Conservation (phyloP, 2,888 invertebrate species). For the Rhingia campestris region DNA sequence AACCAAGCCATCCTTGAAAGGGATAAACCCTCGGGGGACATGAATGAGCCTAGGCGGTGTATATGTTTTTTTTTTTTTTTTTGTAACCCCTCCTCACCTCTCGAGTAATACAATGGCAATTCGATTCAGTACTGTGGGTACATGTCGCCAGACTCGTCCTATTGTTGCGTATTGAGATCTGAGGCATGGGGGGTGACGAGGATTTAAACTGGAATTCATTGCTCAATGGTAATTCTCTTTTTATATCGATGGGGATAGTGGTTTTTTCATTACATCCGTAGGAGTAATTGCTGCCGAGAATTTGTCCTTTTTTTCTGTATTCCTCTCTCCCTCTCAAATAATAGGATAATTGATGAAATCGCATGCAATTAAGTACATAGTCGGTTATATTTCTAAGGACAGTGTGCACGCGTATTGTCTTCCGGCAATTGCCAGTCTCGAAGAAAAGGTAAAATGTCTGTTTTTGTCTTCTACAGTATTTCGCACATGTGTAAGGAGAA, state of each 20-base stretch:
- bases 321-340: not conserved
- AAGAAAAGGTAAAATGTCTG: slow-evolving; percentile 16
- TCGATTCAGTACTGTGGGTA: slow-evolving; percentile 34
- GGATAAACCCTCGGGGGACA: slow-evolving; percentile 26
- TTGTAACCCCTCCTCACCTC: not conserved
- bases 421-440: slow-evolving; percentile 19
- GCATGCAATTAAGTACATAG: not conserved
- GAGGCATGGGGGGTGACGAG: slow-evolving; percentile 8
- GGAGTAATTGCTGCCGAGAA: slow-evolving; percentile 8
- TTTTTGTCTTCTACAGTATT: slow-evolving; percentile 25
- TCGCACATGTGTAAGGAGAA: not conserved
- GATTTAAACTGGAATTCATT: slow-evolving; percentile 20
- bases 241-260: slow-evolving; percentile 13
- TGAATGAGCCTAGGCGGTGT: slow-evolving; percentile 34
- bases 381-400: not conserved
- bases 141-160: slow-evolving; percentile 6
- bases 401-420: not conserved
- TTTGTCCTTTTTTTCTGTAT: not conserved
- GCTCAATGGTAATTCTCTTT: slow-evolving; percentile 26
- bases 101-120: slow-evolving; percentile 54
- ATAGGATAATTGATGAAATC: slow-evolving; percentile 15
- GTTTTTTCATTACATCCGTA: slow-evolving; percentile 9
- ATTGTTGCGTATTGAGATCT: slow-evolving; percentile 10
- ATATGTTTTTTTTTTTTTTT: slow-evolving; percentile 17
- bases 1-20: slow-evolving; percentile 48